Conservation (phyloP, 2,888 invertebrate species). For the Gisinianus flammeolus region DNA sequence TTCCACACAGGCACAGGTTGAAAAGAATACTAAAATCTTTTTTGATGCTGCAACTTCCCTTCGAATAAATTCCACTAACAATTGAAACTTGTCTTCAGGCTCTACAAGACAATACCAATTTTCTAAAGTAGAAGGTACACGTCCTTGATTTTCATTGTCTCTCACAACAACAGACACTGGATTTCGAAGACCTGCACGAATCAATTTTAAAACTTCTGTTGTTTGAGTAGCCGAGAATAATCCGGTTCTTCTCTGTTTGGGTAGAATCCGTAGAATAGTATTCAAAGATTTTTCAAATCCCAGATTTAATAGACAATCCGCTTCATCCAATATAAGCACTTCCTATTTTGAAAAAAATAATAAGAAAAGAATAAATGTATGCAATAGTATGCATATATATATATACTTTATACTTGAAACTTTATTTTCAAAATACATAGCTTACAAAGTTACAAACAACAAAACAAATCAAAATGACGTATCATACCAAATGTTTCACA, state of each 20-base stretch:
- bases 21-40: conserved; percentile 85
- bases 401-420: not conserved
- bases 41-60: conserved; percentile 64
- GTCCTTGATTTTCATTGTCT: conserved; percentile 73
- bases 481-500: conserved; percentile 77
- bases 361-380: not conserved
- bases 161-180: conserved; percentile 89
- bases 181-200: conserved; percentile 91
- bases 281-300: conserved; percentile 87
- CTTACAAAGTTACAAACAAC: too few relatives aligned
- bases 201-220: conserved; percentile 86
- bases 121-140: conserved; percentile 65
- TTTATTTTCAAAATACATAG: too few relatives aligned
- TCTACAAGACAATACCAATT: conserved; percentile 81
- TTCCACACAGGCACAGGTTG: conserved; percentile 95
- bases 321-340: conserved; percentile 93
- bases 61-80: conserved; percentile 79
- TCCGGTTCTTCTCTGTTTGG: conserved; percentile 91
- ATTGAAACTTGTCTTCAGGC: conserved; percentile 80
- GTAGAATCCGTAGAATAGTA: conserved; percentile 86
- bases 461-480: not conserved
- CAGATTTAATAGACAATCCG: conserved; percentile 89
- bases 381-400: not conserved
- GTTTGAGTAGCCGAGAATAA: conserved; percentile 99
- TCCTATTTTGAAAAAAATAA: conserved; percentile 69